Base-by-base conservation (phyloP, 1,140 invertebrate species). In the Tetramorium parvispinum region DNA sequence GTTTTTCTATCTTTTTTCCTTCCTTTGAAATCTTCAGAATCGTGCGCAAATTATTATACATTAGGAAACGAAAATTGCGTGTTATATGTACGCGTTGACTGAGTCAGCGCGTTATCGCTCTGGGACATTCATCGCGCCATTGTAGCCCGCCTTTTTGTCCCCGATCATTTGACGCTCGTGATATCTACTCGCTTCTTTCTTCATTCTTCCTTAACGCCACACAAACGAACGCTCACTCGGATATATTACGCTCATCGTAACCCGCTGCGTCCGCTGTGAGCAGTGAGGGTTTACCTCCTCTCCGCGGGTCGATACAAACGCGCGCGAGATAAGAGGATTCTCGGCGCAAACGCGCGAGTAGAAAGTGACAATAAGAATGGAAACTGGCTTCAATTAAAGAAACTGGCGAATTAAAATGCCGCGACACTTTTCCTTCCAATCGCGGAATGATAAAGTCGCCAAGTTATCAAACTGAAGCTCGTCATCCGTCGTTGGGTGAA, bases 341-440 rank as follows among this genome's bases (percentile, higher is more conserved):
- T 6, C n/a, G 46, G 37, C 78, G 63, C 46, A 53, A 63, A 77
- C 61, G 63, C 77, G 21, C 16, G 13, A 59, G 24, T 11, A 2
- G n/a, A 43, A 76, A 11, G 77, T 13, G 16, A 2, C 27, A 3
- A 10, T 16, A 7, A 11, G 18, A 81, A 13, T 18, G 57, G 24
- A 70, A 85, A 71, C 37, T 32, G 32, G 57, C 43, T 78, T 89
- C 61, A 87, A 89, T 89, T 86, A 89, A 85, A n/a, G n/a, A n/a
- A n/a, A n/a, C n/a, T n/a, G n/a, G 73, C 59, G 78, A 89, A 91
- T 88, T 87, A 83, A 86, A 91, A 88, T 32, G 63, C 77, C 77
- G 21, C 53, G 32, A 78, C 53, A 27, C 32, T 32, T 32, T 21
- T 82, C 27, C 8, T 7, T 18, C 24, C 32, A 32, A 13, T 7